Percentiles rank a stretch among this genome's conserved stretches.
Evolutionary conservation across 92 coral and sea anemone species (phyloP).

Genomic region (Meandrina meandrites): DNA sequence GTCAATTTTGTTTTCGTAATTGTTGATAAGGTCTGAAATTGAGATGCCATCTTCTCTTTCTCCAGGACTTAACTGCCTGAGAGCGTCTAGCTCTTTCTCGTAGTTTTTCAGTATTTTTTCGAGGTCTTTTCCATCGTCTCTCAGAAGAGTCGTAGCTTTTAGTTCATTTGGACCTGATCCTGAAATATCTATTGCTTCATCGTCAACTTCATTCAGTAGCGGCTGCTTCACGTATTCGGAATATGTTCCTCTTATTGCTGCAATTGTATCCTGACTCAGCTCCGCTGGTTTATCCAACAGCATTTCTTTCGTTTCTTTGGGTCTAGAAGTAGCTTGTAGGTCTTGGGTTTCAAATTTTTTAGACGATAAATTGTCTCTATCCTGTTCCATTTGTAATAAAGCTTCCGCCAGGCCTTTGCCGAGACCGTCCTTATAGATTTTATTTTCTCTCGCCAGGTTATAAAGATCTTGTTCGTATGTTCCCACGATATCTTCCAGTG

Average conservation of each 20-base stretch:
- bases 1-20: conserved; percentile 17
- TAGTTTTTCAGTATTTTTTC: conserved; percentile 46
- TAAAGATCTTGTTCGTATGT: conserved; percentile 33
- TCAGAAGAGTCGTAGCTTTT: conserved; percentile 25
- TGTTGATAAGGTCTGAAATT: background rate
- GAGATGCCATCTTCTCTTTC: conserved; percentile 13
- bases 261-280: background rate
- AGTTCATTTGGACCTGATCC: conserved; percentile 5
- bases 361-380: background rate
- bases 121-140: conserved; percentile 43
- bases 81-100: conserved; percentile 55
- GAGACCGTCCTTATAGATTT: conserved; percentile 16
- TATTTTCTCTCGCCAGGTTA: conserved; percentile 31
- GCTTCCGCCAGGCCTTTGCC: conserved; percentile 38
- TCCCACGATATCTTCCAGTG: conserved; percentile 20
- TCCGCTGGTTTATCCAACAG: background rate
- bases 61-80: conserved; percentile 16
- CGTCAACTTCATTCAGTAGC: background rate
- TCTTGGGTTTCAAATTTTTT: background rate
- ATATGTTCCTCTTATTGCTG: background rate
- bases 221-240: background rate
- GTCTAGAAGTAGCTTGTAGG: background rate
- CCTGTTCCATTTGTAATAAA: conserved; percentile 20
- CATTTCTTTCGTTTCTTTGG: background rate
- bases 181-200: background rate